These are phyloP conservation scores for Aleiodes alternator DNA, from an alignment of 2,888 invertebrate genomes.

Conservation along the genomic window DNA sequence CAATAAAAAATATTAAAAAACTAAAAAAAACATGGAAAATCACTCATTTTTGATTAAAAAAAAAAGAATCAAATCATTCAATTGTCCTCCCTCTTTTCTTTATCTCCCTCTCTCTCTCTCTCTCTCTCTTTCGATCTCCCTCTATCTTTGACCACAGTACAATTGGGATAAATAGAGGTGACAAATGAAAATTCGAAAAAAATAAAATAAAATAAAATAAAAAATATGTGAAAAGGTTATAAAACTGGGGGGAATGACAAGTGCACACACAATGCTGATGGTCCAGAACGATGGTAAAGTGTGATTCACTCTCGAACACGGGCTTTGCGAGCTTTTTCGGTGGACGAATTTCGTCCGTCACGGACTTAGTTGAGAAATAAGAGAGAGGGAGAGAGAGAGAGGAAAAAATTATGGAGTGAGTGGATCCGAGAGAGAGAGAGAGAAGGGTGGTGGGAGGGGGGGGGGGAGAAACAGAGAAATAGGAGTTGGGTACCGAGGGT, in stretches of 20 bases:
- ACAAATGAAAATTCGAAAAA: not conserved
- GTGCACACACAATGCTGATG: constrained; percentile 22
- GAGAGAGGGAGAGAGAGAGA: constrained; percentile 40
- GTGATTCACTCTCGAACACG: constrained; percentile 28
- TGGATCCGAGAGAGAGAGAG: constrained; percentile 31
- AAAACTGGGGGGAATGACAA: constrained; percentile 24
- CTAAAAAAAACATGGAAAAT: not conserved
- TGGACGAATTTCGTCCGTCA: constrained; percentile 41
- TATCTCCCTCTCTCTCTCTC: too few species aligned
- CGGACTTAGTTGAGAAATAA: constrained; percentile 41
- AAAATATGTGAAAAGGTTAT: constrained; percentile 32
- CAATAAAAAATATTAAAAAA: not conserved
- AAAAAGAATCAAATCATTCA: not conserved
- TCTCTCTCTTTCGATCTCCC: too few species aligned
- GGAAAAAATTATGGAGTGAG: constrained; percentile 6
- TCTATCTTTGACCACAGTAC: too few species aligned
- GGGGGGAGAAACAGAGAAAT: constrained; percentile 39
- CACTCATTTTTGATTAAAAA: not conserved
- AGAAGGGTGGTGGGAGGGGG: too few species aligned
- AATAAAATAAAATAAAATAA: not conserved
- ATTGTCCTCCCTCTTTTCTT: not conserved
- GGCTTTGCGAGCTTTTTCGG: constrained; percentile 43
- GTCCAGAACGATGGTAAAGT: constrained; percentile 37
- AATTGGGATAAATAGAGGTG: not conserved
- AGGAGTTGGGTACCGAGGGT: constrained; percentile 11